A percentile compares a stretch with the other conserved stretches of the same genome.
Conservation (phyloP, 2,113 vertebrate species). For the Amblyopsis rosae region DNA sequence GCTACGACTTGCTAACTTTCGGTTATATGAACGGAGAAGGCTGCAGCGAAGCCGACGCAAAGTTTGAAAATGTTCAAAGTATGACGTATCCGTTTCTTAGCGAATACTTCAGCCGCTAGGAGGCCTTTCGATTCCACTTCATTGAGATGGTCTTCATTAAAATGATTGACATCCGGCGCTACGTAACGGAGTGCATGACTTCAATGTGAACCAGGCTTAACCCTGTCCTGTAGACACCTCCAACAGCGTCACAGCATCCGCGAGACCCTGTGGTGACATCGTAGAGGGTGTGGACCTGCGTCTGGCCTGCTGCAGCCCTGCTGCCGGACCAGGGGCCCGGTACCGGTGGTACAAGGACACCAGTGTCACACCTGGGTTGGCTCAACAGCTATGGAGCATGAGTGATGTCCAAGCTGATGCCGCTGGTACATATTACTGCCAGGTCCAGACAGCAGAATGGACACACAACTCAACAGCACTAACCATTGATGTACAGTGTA, state of each 20-base stretch:
- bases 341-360: conserved; percentile 55
- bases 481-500: conserved; percentile 53
- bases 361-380: not conserved
- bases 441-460: conserved; percentile 38
- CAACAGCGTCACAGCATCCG: conserved; percentile 22
- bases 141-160: too few species aligned
- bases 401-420: conserved; percentile 8
- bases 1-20: too few species aligned
- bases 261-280: conserved; percentile 32
- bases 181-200: too few species aligned
- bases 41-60: too few species aligned
- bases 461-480: conserved; percentile 35
- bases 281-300: conserved; percentile 34
- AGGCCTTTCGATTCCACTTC: too few species aligned
- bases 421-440: conserved; percentile 58
- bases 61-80: too few species aligned
- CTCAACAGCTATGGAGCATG: conserved; percentile 46
- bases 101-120: too few species aligned
- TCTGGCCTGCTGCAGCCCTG: conserved; percentile 58
- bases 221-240: conserved; percentile 35
- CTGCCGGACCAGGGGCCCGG: not conserved
- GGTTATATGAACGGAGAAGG: too few species aligned
- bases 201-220: too few species aligned
- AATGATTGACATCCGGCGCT: too few species aligned
- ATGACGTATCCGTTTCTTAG: too few species aligned